These are phyloP conservation scores for Troglohyphantes excavatus DNA, from an alignment of 2,888 invertebrate genomes.

Conservation along the genomic window DNA sequence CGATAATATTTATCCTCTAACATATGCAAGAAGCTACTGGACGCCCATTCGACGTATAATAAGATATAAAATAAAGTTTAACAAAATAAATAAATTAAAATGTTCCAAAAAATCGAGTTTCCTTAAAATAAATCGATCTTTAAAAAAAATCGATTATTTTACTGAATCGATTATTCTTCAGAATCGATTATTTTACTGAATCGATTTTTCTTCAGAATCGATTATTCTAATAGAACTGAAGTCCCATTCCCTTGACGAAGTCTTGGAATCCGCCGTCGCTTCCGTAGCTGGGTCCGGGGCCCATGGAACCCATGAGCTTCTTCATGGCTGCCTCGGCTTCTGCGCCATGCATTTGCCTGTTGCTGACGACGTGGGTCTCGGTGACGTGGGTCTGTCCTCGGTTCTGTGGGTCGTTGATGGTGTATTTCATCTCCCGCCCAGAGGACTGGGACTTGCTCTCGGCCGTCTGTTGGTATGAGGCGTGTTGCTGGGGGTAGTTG, in stretches of 20 bases:
- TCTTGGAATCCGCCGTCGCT: slow-evolving; percentile 56
- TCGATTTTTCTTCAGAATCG: not conserved
- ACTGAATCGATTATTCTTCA: not conserved
- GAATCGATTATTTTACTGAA: not conserved
- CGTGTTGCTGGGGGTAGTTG: slow-evolving; percentile 45
- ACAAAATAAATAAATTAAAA: slow-evolving; percentile 72
- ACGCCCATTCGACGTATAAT: slow-evolving; percentile 23
- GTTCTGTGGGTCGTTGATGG: slow-evolving; percentile 69
- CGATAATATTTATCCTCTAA: slow-evolving; percentile 10
- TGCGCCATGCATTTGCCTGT: slow-evolving; percentile 74
- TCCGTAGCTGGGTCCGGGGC: slow-evolving; percentile 18
- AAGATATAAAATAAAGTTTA: not conserved
- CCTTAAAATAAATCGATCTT: not conserved
- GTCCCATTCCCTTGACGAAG: slow-evolving; percentile 70
- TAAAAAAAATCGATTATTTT: not conserved
- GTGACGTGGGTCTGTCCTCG: slow-evolving; percentile 73
- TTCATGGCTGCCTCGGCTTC: slow-evolving; percentile 77
- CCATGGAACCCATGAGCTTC: slow-evolving; percentile 77
- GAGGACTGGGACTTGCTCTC: slow-evolving; percentile 48
- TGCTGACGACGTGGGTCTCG: slow-evolving; percentile 74
- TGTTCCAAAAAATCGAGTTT: slow-evolving; percentile 14
- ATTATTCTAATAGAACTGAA: slow-evolving; percentile 62
- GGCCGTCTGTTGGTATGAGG: slow-evolving; percentile 12
- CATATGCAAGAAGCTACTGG: slow-evolving; percentile 3
- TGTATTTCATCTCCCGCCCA: slow-evolving; percentile 77